Percentiles rank a stretch among this genome's conserved stretches.
phyloP scores from a whole-genome alignment of 2,888 invertebrate genomes.

The Temnothorax rugatulus region DNA sequence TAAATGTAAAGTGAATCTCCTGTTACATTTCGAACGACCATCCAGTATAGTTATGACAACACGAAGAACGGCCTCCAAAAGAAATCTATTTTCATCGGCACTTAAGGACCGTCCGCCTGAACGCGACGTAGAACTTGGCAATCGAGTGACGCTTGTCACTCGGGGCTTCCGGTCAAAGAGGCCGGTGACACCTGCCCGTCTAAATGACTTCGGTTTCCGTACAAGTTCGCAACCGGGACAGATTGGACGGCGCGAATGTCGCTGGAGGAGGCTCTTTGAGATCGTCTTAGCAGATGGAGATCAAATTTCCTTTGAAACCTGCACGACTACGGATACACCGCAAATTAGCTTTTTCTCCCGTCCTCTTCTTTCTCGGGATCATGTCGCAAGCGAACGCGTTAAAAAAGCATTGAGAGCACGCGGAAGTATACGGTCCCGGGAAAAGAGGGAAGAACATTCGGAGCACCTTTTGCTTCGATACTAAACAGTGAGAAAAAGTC shows the following conservation, averaged over 20 bases:
- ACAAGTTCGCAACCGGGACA: neutral
- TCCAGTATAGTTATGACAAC: neutral
- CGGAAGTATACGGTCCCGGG: neutral
- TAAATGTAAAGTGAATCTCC: neutral
- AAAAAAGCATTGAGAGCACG: neutral
- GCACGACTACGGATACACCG: conserved; percentile 5
- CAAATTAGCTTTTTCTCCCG: conserved; percentile 32
- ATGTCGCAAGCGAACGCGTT: conserved; percentile 5
- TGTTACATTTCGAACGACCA: neutral
- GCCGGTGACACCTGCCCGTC: conserved; percentile 8
- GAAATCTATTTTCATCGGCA: conserved; percentile 30
- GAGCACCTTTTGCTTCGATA: conserved; percentile 36
- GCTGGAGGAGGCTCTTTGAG: neutral
- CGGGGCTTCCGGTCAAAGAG: conserved; percentile 16
- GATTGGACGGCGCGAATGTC: conserved; percentile 21
- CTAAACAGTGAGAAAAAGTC: conserved; percentile 50
- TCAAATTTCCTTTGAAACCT: conserved; percentile 50
- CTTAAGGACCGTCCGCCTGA: neutral
- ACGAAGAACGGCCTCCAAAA: neutral
- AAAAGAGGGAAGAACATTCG: conserved; percentile 54
- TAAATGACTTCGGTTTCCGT: conserved; percentile 19
- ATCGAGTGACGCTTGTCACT: conserved; percentile 11
- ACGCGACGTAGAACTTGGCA: neutral
- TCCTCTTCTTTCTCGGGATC: conserved; percentile 3
- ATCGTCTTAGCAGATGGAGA: conserved; percentile 8